Evolutionary conservation across 2,888 invertebrate genomes (phyloP).

Genomic region (Falcaria lacertinaria): DNA sequence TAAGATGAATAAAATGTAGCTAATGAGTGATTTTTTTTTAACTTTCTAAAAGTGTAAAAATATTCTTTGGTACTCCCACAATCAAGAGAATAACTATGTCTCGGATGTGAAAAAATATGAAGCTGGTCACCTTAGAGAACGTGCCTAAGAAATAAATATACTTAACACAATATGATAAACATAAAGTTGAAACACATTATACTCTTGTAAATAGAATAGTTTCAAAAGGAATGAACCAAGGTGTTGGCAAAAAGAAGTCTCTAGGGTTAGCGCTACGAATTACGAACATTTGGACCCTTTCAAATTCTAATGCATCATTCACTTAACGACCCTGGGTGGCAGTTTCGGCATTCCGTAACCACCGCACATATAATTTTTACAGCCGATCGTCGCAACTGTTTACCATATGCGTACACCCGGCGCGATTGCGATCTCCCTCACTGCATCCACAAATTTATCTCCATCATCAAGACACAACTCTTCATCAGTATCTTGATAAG

Average conservation of each 20-base stretch:
- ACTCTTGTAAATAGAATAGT: too few species aligned
- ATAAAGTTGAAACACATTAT: too few species aligned
- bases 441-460: slow-evolving; percentile 46
- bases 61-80: too few species aligned
- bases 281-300: slow-evolving; percentile 7
- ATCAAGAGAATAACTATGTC: too few species aligned
- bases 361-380: slow-evolving; percentile 36
- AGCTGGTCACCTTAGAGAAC: too few species aligned
- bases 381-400: slow-evolving; percentile 47
- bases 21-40: slow-evolving; percentile 12
- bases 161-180: too few species aligned
- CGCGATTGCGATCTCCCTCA: slow-evolving; percentile 48
- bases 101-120: too few species aligned
- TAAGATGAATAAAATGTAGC: slow-evolving; percentile 1
- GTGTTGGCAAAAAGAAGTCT: too few species aligned
- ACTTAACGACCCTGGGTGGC: slow-evolving; percentile 24
- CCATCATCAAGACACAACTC: slow-evolving; percentile 25
- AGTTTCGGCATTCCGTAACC: slow-evolving; percentile 20
- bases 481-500: slow-evolving; percentile 28
- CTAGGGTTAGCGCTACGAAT: slow-evolving; percentile 13
- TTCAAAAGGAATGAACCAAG: too few species aligned
- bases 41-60: too few species aligned
- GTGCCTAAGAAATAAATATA: too few species aligned
- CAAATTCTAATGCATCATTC: slow-evolving; percentile 13
- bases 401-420: slow-evolving; percentile 49